These are phyloP conservation scores for Gymnothorax reevesii DNA, from an alignment of 2,797 vertebrate species.

Conservation along the genomic window DNA sequence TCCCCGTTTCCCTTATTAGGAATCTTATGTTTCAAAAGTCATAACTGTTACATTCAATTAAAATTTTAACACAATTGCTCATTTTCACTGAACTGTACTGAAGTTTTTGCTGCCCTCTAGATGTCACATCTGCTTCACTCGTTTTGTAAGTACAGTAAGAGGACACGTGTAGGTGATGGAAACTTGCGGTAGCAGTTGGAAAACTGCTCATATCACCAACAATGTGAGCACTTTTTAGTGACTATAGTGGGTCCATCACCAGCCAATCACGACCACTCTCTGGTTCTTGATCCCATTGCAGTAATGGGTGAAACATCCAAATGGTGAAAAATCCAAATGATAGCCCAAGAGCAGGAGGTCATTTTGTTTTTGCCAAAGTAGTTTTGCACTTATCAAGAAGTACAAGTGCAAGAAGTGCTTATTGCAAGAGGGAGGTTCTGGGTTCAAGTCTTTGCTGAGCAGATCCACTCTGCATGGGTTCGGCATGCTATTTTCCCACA, in stretches of 20 bases:
- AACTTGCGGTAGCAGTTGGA: constrained; percentile 20
- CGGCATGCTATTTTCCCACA: no score
- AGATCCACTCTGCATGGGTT: no score
- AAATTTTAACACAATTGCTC: constrained; percentile 24
- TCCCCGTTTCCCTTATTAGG: constrained; percentile 11
- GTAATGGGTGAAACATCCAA: background rate
- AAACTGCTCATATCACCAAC: constrained; percentile 29
- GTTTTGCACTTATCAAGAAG: no score
- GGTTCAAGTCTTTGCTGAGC: no score
- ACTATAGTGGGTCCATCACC: constrained; percentile 14
- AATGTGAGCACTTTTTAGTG: background rate
- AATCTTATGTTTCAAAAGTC: background rate
- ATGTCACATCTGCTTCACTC: background rate
- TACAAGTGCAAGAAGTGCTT: no score
- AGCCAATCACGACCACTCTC: background rate
- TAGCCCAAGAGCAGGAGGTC: background rate
- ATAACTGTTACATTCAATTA: constrained; percentile 26
- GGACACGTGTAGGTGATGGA: constrained; percentile 24
- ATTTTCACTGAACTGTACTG: background rate
- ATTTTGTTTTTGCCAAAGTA: background rate
- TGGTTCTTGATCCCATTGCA: background rate
- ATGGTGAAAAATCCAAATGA: background rate
- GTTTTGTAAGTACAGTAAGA: background rate
- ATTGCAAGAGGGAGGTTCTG: no score
- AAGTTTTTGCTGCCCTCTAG: background rate